Evolutionary conservation across 2,797 vertebrate genomes (phyloP).

Genomic region (Coranthus polyacanthus): DNA sequence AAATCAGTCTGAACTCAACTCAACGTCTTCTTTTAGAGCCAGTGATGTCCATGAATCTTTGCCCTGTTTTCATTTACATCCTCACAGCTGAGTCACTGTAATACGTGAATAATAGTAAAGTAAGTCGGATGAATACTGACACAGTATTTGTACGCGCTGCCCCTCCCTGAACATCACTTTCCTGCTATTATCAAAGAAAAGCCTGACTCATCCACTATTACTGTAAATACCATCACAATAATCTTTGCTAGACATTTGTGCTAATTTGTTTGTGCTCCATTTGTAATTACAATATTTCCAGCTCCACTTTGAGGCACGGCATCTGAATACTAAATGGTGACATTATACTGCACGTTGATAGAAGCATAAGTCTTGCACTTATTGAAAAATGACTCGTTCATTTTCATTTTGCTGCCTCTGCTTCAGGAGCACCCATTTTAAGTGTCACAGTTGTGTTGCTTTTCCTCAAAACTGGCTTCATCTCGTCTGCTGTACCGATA

Average conservation of each 20-base stretch:
- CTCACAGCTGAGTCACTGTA: neutral
- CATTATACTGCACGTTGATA: constrained; percentile 15
- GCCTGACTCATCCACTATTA: constrained; percentile 24
- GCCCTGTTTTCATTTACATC: neutral
- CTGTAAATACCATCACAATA: constrained; percentile 15
- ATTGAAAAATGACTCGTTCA: constrained; percentile 7
- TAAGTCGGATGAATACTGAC: neutral
- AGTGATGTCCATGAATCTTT: too few relatives aligned
- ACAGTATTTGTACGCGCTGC: constrained; percentile 7
- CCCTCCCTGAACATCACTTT: constrained; percentile 15
- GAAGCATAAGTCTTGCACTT: constrained; percentile 5
- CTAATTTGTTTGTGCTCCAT: constrained; percentile 41
- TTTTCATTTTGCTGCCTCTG: constrained; percentile 10
- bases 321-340: constrained; percentile 36
- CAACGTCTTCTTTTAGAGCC: too few relatives aligned
- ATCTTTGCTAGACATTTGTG: constrained; percentile 37
- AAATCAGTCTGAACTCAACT: too few relatives aligned
- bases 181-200: constrained; percentile 12
- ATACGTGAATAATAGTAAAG: neutral
- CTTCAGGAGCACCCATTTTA: neutral
- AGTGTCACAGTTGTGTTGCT: neutral
- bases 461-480: neutral
- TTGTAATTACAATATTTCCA: constrained; percentile 48
- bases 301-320: constrained; percentile 14
- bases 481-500: too few relatives aligned